These are phyloP conservation scores for Heterodera carotae DNA, from an alignment of 1,140 invertebrate genomes.

Conservation along the genomic window DNA sequence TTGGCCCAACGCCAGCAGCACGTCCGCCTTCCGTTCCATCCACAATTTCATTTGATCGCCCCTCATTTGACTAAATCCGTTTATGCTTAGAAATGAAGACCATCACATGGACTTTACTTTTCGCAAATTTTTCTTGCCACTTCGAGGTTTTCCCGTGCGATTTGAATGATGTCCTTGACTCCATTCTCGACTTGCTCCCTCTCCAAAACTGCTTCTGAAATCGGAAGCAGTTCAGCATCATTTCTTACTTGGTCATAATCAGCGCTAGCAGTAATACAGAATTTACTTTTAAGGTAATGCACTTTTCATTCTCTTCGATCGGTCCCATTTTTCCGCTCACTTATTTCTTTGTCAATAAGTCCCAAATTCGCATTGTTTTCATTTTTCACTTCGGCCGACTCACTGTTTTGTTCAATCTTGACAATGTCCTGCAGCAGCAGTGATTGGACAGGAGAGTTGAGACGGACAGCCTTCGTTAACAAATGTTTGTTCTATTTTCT, in stretches of 20 bases:
- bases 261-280: no score
- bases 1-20: constrained; percentile 33
- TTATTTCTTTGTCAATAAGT: no score
- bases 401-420: constrained; percentile 17
- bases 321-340: background rate
- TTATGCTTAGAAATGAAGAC: background rate
- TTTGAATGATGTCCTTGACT: constrained; percentile 14
- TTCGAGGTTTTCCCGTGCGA: constrained; percentile 37
- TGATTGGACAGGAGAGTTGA: constrained; percentile 21
- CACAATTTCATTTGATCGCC: constrained; percentile 7
- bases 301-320: background rate
- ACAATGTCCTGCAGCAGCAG: constrained; percentile 3
- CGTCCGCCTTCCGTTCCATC: constrained; percentile 35
- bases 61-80: constrained; percentile 14
- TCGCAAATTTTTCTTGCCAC: constrained; percentile 41
- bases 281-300: no score
- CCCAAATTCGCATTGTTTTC: no score
- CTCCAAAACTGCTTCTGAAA: background rate
- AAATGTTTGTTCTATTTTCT: no score
- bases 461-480: constrained; percentile 14
- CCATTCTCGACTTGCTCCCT: background rate
- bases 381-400: no score
- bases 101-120: constrained; percentile 5
- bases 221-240: background rate
- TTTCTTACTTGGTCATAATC: no score